phyloP scores from a whole-genome alignment of 92 coral and sea anemone genomes.

The Epizoanthus fatuus region DNA sequence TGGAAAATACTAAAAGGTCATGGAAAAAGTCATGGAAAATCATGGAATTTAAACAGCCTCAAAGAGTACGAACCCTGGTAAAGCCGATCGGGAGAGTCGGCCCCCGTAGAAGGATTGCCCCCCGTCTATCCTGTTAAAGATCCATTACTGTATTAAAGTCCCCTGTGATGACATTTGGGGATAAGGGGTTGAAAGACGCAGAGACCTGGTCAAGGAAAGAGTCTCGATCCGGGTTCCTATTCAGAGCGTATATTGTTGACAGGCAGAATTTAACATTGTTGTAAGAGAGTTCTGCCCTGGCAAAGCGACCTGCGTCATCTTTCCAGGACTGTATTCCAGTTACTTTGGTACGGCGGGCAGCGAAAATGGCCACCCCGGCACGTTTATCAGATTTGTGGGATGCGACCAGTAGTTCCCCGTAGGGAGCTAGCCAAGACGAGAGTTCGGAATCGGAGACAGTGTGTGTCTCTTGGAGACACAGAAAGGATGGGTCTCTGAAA shows the following conservation, averaged over 20 bases:
- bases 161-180: slow-evolving; percentile 3
- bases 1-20: no score
- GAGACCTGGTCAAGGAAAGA: not conserved
- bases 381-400: no score
- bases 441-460: no score
- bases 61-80: no score
- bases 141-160: slow-evolving; percentile 47
- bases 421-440: no score
- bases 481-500: no score
- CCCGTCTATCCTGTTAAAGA: not conserved
- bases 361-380: no score
- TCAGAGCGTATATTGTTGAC: not conserved
- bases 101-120: not conserved
- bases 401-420: no score
- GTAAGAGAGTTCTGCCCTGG: not conserved
- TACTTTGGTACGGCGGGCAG: no score
- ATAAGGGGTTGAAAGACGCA: not conserved
- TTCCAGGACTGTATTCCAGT: not conserved
- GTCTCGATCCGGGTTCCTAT: slow-evolving; percentile 40
- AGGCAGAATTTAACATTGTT: not conserved
- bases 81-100: not conserved
- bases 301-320: not conserved
- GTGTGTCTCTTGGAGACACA: no score
- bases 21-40: no score
- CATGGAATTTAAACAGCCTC: no score